phyloP scores from a whole-genome alignment of 2,113 vertebrate genomes.

The Aptenodytes forsteri region DNA sequence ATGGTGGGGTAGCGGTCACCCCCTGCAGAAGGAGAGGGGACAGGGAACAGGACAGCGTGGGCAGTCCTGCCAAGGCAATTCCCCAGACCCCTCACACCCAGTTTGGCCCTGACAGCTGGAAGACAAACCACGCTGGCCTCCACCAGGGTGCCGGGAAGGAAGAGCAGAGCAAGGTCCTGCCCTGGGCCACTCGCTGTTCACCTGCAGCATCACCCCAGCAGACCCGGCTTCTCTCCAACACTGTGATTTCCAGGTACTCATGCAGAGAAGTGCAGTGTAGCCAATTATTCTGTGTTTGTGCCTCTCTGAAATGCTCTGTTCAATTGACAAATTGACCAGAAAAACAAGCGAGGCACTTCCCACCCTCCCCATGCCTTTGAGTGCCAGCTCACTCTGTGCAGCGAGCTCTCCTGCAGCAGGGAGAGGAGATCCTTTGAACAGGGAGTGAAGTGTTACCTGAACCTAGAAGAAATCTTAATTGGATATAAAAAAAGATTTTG shows the following conservation, averaged over 20 bases:
- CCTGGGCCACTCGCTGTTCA: background rate
- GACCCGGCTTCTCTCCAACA: rapidly evolving
- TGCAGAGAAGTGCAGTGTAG: background rate
- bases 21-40: background rate
- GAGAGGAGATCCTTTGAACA: background rate
- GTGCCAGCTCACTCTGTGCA: rapidly evolving
- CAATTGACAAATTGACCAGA: background rate
- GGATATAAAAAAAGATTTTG: constrained; percentile 16
- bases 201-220: background rate
- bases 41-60: rapidly evolving
- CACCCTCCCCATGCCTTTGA: background rate
- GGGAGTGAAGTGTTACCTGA: background rate
- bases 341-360: background rate
- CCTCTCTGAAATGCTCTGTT: background rate
- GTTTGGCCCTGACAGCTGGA: background rate
- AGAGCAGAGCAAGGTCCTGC: background rate
- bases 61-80: background rate
- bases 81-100: no score
- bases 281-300: background rate
- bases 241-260: background rate
- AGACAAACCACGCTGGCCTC: background rate
- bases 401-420: background rate
- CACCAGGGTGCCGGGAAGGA: rapidly evolving
- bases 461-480: background rate
- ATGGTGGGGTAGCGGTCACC: rapidly evolving